Evolutionary conservation across 2,113 vertebrate genomes (phyloP), one percentile per base, ranked within the genome.

Genomic region (Neodontobutis hainanensis): DNA sequence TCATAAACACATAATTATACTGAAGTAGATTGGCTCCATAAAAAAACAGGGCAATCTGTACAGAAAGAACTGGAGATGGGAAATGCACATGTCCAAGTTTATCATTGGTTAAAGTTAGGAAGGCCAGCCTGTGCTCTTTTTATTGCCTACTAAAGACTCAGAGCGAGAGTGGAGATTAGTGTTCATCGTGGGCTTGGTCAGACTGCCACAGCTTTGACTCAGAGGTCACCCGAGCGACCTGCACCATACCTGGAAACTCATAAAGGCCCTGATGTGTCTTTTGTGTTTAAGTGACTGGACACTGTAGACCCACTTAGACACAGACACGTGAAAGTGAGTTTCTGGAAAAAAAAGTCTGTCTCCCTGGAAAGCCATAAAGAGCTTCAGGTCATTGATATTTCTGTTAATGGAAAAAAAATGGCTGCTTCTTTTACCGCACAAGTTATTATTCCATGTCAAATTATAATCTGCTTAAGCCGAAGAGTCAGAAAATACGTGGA

Each of bases 391-490:
- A 6, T 55, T 67, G 64, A 61, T 47, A 56, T 68, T 85, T 83
- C 40, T 51, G 15, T 12, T 70, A 72, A 69, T 66, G 70, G 77
- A 67, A 80, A 77, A 78, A 86, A 88, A 86, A 73, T 27, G 32
- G 60, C 14, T 42, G 34, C 69, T 80, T 27, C 64, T 75, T 14
- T 35, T 62, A 27, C 19, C 19, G 19, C 19, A 27, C 19, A 27
- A 27, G 46, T 32, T 61, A 80, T 70, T 75, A 58, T 84, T 76
- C 71, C 77, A 79, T 65, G 80, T 60, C 56, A 61, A 68, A 61
- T 69, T 65, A 68, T 27, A 27, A 1, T 27, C 27, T 55, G 48
- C 56, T 34, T 47, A 36, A 38, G 42, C 55, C 16, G 12, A 38
- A 56, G n/a, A 44, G 19, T 27, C 19, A 27, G 11, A 32, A 69